These are phyloP conservation scores for Hiodon tergisus DNA, from an alignment of 2,113 vertebrate genomes.

Conservation along the genomic window DNA sequence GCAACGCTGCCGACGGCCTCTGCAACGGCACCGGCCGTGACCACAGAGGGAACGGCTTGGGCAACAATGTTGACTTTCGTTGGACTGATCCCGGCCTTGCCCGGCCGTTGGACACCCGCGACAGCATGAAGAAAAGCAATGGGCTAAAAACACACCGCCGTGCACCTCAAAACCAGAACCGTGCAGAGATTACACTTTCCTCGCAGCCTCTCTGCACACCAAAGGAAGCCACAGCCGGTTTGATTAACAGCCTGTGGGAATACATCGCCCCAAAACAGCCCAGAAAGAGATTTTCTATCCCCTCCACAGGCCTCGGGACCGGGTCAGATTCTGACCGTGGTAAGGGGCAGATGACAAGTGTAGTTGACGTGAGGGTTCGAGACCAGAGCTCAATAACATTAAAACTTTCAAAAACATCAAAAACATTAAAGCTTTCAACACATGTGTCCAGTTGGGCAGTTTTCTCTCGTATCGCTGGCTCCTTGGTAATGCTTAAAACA, in stretches of 20 bases:
- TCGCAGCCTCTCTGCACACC: background rate
- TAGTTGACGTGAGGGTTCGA: background rate
- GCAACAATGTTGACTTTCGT: background rate
- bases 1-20: background rate
- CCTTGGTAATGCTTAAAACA: too few species aligned
- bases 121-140: background rate
- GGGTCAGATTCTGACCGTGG: background rate
- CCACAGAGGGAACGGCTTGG: background rate
- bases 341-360: background rate
- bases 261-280: background rate
- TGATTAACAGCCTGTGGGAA: background rate
- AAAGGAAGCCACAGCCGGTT: background rate
- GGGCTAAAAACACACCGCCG: background rate
- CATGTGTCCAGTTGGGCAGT: background rate
- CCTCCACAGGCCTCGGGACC: background rate
- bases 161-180: background rate
- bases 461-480: background rate
- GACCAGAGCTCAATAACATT: background rate
- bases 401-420: background rate
- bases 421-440: background rate
- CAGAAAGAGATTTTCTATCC: background rate
- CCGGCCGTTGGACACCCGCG: background rate
- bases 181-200: too few species aligned
- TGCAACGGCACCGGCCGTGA: background rate
- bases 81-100: too few species aligned